Evolutionary conservation across 37 sponge, comb jelly and placozoan genomes (phyloP).

Genomic region (Ianthella basta): DNA sequence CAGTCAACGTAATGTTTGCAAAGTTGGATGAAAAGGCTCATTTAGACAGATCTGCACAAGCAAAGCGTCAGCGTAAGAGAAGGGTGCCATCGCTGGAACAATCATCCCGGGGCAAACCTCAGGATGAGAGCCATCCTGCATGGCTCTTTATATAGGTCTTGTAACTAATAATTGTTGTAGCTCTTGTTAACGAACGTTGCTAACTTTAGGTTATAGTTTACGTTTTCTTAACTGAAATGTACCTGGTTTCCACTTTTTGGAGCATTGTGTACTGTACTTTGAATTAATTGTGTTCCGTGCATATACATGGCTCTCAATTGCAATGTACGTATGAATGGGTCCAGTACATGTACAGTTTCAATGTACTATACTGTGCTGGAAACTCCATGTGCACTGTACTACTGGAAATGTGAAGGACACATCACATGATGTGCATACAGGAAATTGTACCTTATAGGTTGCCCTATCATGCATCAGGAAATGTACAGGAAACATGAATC

Average conservation of each 20-base stretch:
- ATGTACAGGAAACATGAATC: background rate
- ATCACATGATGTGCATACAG: background rate
- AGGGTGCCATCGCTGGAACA: background rate
- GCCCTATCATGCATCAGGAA: slow-evolving; percentile 2
- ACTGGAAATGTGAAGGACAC: background rate
- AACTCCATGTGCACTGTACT: background rate
- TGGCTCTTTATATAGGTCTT: background rate
- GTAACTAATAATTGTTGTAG: too few species aligned
- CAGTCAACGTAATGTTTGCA: background rate
- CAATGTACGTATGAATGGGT: background rate
- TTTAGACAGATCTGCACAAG: background rate
- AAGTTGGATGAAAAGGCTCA: background rate
- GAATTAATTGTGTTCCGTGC: background rate
- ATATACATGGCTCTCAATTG: too few species aligned
- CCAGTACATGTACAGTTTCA: background rate
- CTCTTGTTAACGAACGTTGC: too few species aligned
- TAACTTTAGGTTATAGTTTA: too few species aligned
- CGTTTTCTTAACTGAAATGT: too few species aligned
- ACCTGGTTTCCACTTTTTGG: too few species aligned
- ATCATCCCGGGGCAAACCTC: background rate
- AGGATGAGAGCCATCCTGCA: background rate
- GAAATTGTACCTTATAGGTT: slow-evolving; percentile 3
- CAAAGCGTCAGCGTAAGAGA: background rate
- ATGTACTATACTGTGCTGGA: background rate
- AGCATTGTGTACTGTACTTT: too few species aligned